Base-by-base conservation (phyloP, 2,888 invertebrate species). In the Unio pictorum region DNA sequence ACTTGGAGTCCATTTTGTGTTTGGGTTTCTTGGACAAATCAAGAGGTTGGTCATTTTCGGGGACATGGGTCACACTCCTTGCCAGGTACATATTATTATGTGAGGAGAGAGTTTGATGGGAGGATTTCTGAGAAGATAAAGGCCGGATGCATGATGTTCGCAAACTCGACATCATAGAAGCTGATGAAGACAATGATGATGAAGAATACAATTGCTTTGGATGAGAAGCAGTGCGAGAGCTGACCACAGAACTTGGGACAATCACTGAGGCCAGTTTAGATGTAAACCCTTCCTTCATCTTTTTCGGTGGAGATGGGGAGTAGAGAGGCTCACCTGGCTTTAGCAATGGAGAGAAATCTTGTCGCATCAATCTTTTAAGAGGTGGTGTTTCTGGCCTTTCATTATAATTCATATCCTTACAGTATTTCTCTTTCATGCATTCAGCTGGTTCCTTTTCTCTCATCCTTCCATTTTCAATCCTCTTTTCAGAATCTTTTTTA, bases 11-110 rank as follows among this genome's bases (percentile, higher is more conserved):
- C 55, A 64, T 64, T 64, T 71, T 30, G 63, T 68, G 26, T 71
- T 62, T 66, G 59, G 81, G 68, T 65, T 84, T 84, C 66, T 78
- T 83, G 11, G 86, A 86, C 69, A 86, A 79, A 67, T 86, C 86
- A 61, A 86, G 73, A 28, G 86, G 86, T 61, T 84, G 82, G 62
- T 85, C 85, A 61, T 77, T 78, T n/a, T 65, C 66, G 56, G 57
- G 56, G 23, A 57, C 56, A 56, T 57, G 67, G 60, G 28, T 60
- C 66, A 23, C 68, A 60, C 57, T 72, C 62, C 72, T 72, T 74
- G 61, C 60, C 64, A 30, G 61, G 60, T 55, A 67, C 72, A 75
- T 72, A 76, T 56, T 72, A 69, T 61, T 69, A 66, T 23, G 72
- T 55, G 45, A 66, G 69, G 17, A 71, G 66, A 55, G 73, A 75